phyloP scores from a whole-genome alignment of 2,888 invertebrate genomes.

The Lithophane socia region DNA sequence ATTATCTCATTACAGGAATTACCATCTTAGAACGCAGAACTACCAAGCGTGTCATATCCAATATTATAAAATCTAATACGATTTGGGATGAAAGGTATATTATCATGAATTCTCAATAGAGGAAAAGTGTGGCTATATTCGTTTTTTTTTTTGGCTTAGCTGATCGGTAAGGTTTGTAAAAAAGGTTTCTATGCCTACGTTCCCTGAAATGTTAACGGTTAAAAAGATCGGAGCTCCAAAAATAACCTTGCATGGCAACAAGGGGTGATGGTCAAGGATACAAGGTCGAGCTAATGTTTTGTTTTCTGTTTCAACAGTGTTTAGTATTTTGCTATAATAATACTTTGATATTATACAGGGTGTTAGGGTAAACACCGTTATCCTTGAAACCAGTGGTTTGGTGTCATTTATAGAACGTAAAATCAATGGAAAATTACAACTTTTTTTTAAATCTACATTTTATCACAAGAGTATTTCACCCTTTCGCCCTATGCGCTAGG shows the following conservation, averaged over 20 bases:
- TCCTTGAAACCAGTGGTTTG: too few species aligned
- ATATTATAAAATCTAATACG: conserved; percentile 38
- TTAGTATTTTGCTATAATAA: too few species aligned
- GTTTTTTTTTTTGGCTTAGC: conserved; percentile 1
- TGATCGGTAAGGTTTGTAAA: conserved; percentile 14
- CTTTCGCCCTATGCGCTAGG: too few species aligned
- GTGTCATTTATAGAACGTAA: too few species aligned
- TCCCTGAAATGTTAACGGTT: conserved; percentile 30
- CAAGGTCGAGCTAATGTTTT: background rate
- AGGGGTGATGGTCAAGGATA: background rate
- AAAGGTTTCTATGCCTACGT: conserved; percentile 25
- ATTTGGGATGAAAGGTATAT: conserved; percentile 8
- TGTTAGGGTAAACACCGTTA: too few species aligned
- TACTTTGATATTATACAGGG: too few species aligned
- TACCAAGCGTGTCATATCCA: conserved; percentile 1
- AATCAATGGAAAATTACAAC: too few species aligned
- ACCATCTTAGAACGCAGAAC: background rate
- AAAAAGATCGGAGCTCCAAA: conserved; percentile 19
- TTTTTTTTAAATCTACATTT: too few species aligned
- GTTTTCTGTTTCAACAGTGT: too few species aligned
- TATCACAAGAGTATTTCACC: too few species aligned
- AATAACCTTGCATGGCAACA: conserved; percentile 19
- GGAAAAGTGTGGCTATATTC: conserved; percentile 38
- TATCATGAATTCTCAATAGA: conserved; percentile 46
- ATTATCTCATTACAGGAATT: background rate